These are phyloP conservation scores for Drosophila quinaria DNA, from an alignment of 2,888 invertebrate species.

Conservation along the genomic window DNA sequence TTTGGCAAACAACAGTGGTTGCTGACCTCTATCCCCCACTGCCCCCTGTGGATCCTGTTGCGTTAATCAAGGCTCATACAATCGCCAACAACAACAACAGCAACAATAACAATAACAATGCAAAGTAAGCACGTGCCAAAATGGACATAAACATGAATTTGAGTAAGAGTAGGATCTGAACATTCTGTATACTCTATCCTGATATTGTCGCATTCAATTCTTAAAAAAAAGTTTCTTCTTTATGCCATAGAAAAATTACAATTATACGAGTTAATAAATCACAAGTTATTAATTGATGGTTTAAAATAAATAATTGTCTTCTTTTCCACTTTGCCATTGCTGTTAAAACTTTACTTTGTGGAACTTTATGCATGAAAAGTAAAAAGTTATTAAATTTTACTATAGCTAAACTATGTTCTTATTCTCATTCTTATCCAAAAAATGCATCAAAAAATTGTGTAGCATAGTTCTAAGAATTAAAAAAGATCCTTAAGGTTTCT, in stretches of 20 bases:
- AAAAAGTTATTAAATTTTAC: neutral
- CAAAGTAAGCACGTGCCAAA: slow-evolving; percentile 71
- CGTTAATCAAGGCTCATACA: slow-evolving; percentile 77
- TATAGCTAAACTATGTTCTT: neutral
- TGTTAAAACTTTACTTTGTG: neutral
- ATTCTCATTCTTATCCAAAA: neutral
- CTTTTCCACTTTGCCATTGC: neutral
- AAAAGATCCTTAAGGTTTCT: neutral
- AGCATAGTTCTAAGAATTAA: slow-evolving; percentile 4
- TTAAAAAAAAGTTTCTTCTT: neutral
- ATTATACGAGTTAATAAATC: neutral
- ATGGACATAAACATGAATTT: slow-evolving; percentile 42
- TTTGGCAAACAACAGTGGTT: slow-evolving; percentile 70
- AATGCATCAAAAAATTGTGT: too few species aligned
- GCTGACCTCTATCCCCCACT: slow-evolving; percentile 6
- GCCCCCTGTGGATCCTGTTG: slow-evolving; percentile 37
- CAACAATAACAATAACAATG: slow-evolving; percentile 36
- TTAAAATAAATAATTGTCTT: neutral
- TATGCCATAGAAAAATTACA: neutral
- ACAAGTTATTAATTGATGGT: neutral
- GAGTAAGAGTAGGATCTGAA: neutral
- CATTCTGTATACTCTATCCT: slow-evolving; percentile 13
- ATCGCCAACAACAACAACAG: slow-evolving; percentile 63
- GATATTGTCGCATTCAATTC: too few species aligned
- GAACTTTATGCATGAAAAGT: neutral